These are phyloP conservation scores for Frieseomelitta varia DNA, from an alignment of 1,140 invertebrate genomes.

Conservation along the genomic window DNA sequence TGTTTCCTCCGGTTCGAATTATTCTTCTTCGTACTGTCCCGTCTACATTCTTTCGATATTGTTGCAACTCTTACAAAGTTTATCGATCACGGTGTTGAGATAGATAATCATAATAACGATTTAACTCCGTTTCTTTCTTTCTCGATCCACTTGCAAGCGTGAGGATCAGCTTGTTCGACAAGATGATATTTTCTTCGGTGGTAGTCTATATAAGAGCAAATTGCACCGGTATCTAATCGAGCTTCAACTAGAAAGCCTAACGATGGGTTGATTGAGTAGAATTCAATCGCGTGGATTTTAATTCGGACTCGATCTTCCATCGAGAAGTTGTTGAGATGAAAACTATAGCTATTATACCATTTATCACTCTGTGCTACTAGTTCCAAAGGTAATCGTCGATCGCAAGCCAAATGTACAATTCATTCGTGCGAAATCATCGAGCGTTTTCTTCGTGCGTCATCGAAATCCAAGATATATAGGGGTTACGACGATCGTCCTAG, in stretches of 20 bases:
- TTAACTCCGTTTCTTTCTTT: neutral
- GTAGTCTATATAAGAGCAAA: neutral
- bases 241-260: slow-evolving; percentile 26
- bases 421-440: neutral
- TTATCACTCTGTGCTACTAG: slow-evolving; percentile 10
- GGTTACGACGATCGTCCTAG: slow-evolving; percentile 17
- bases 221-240: slow-evolving; percentile 33
- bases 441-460: slow-evolving; percentile 44
- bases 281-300: slow-evolving; percentile 2
- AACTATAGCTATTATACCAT: neutral
- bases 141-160: neutral
- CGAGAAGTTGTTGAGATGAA: neutral
- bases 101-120: neutral
- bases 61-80: neutral
- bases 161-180: neutral
- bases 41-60: neutral
- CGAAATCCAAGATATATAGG: slow-evolving; percentile 2
- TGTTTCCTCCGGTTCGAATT: neutral
- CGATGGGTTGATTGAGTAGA: neutral
- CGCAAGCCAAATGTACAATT: neutral
- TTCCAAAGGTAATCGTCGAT: slow-evolving; percentile 8
- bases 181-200: neutral
- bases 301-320: neutral
- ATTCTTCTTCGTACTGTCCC: neutral
- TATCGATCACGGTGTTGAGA: neutral